phyloP scores from a whole-genome alignment of 2,113 vertebrate genomes.

The Brienomyrus brachyistius region DNA sequence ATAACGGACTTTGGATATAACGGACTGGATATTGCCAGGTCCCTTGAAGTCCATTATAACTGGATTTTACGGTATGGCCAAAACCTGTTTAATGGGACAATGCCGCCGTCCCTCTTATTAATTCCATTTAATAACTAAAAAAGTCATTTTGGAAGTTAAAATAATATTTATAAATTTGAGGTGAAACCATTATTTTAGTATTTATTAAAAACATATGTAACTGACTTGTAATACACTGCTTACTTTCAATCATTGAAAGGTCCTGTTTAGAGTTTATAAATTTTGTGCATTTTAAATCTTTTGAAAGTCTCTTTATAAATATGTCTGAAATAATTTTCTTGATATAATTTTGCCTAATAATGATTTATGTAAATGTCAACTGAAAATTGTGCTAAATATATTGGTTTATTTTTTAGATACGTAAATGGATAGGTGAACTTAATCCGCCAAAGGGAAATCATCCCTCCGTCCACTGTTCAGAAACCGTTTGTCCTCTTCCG shows the following conservation, averaged over 20 bases:
- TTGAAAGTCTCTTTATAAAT: not conserved
- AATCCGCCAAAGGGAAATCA: no score
- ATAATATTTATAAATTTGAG: not conserved
- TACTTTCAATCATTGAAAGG: not conserved
- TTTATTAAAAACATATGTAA: not conserved
- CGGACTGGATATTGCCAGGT: no score
- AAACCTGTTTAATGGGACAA: not conserved
- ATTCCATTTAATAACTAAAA: not conserved
- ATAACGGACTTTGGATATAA: no score
- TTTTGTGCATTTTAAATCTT: not conserved
- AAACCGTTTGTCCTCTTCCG: not conserved
- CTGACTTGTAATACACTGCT: not conserved
- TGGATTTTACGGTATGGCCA: not conserved
- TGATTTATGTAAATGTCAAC: not conserved
- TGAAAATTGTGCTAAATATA: not conserved
- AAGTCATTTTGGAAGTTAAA: not conserved
- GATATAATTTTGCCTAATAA: not conserved
- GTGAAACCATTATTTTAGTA: not conserved
- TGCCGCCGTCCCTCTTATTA: not conserved
- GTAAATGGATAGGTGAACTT: no score
- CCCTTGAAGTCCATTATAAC: no score
- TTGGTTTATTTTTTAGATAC: no score
- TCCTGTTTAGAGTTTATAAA: not conserved
- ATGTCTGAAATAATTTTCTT: not conserved
- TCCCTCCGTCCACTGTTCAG: not conserved